phyloP scores from a whole-genome alignment of 2,888 invertebrate species.

The Torymus auratus region DNA sequence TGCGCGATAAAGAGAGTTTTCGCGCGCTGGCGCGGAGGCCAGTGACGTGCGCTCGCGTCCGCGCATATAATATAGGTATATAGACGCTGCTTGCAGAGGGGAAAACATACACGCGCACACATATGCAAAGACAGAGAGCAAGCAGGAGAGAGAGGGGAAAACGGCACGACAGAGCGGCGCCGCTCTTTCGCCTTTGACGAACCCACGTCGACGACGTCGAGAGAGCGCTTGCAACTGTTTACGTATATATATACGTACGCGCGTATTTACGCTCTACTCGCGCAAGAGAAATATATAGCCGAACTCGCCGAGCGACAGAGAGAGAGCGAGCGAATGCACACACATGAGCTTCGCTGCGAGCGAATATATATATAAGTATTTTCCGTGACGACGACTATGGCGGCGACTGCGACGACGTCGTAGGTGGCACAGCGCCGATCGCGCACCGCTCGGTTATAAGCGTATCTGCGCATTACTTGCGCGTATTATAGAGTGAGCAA shows the following conservation, averaged over 20 bases:
- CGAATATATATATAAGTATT: conserved; percentile 8
- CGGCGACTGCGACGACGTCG: too few relatives aligned
- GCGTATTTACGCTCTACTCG: not conserved
- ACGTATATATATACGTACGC: conserved; percentile 9
- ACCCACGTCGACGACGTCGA: conserved; percentile 10
- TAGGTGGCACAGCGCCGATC: too few relatives aligned
- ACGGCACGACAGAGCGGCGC: conserved; percentile 40
- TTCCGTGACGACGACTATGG: conserved; percentile 6
- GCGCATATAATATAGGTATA: too few relatives aligned
- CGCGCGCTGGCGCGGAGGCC: conserved; percentile 14
- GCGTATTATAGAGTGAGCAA: too few relatives aligned
- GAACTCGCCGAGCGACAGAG: not conserved
- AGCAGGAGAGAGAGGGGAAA: conserved; percentile 6
- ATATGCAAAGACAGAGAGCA: not conserved
- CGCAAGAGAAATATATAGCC: too few relatives aligned
- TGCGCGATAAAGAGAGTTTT: conserved; percentile 15
- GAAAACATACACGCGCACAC: not conserved
- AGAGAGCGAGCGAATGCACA: not conserved
- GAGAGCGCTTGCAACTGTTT: not conserved
- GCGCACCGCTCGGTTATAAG: too few relatives aligned
- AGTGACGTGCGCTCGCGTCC: not conserved
- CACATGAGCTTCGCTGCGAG: not conserved
- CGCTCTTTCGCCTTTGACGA: conserved; percentile 29
- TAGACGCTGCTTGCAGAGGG: not conserved
- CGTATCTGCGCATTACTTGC: too few relatives aligned